Conservation (phyloP, 2,113 vertebrate species). For the Petrocephalus microphthalmus region DNA sequence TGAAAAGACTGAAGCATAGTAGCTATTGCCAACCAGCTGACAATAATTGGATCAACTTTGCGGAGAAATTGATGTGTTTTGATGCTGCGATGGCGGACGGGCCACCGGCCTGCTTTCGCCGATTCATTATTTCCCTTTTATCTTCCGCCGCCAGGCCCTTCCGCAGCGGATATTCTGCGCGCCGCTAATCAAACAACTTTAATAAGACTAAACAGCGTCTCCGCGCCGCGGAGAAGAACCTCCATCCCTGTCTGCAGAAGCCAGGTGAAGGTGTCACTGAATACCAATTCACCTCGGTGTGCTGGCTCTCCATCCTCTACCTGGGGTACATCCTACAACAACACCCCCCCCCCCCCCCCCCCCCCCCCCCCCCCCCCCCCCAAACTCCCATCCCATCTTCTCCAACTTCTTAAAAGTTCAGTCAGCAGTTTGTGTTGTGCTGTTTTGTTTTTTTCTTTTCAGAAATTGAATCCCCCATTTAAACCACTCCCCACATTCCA, state of each 20-base stretch:
- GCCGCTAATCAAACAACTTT: constrained; percentile 79
- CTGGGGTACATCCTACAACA: not conserved
- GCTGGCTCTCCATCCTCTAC: not conserved
- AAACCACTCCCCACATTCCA: not conserved
- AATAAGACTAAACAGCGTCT: constrained; percentile 73
- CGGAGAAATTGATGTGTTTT: constrained; percentile 71
- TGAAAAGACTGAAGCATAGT: constrained; percentile 71
- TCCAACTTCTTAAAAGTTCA: not conserved
- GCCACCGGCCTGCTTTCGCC: constrained; percentile 57
- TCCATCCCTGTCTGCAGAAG: constrained; percentile 41
- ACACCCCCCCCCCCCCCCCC: no score
- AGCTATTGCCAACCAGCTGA: constrained; percentile 73
- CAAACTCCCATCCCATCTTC: not conserved
- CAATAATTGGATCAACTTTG: constrained; percentile 91
- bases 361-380: not conserved
- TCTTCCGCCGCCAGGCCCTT: constrained; percentile 76
- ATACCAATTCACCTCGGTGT: constrained; percentile 56
- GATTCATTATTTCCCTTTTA: constrained; percentile 77
- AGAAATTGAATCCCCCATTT: not conserved
- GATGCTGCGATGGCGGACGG: constrained; percentile 78
- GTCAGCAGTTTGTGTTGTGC: not conserved
- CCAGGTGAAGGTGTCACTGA: constrained; percentile 52
- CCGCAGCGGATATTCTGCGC: constrained; percentile 68
- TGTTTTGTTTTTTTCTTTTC: not conserved
- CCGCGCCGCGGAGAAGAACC: constrained; percentile 53